Conservation (phyloP, 2,113 vertebrate genomes). For the Camelus bactrianus region DNA sequence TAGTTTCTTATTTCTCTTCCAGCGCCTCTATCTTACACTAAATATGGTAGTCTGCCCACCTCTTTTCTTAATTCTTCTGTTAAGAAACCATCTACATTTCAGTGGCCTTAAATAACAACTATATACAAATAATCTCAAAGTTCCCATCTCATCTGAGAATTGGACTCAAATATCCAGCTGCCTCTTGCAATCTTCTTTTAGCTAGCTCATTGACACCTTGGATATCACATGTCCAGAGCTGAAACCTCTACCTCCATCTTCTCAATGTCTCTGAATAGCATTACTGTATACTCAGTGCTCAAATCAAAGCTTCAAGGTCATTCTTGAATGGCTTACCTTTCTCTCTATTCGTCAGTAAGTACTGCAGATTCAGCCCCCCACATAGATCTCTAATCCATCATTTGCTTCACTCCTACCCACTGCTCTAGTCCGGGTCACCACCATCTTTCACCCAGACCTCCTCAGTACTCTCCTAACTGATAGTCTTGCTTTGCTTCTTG, state of each 20-base stretch:
- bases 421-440: background rate
- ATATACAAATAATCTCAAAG: background rate
- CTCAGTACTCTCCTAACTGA: background rate
- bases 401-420: background rate
- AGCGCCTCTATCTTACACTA: background rate
- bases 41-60: background rate
- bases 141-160: background rate
- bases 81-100: background rate
- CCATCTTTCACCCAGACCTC: background rate
- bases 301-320: background rate
- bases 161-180: background rate
- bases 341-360: background rate
- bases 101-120: background rate
- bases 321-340: background rate
- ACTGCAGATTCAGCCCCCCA: background rate
- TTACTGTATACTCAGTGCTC: background rate
- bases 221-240: background rate
- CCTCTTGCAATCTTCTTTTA: background rate
- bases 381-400: background rate
- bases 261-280: background rate
- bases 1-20: background rate
- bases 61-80: background rate
- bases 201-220: background rate
- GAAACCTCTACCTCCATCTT: background rate
- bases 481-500: background rate